Evolutionary conservation across 2,797 vertebrate genomes (phyloP), one percentile per base, ranked within the genome.

Genomic region (Sphenodon punctatus): DNA sequence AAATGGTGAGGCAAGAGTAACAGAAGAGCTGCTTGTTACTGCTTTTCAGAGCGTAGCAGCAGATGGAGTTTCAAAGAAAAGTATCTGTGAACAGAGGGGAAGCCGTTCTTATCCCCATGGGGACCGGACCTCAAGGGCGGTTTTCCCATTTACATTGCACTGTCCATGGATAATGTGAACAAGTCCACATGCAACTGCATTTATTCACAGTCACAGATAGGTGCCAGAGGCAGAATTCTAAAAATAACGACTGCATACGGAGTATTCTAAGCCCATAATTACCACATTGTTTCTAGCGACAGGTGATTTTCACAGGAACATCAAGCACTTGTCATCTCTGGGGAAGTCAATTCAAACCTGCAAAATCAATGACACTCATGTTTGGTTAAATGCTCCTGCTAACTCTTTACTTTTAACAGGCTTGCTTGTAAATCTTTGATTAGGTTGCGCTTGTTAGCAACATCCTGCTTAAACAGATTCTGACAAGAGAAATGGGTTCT

Each of bases 211-310:
- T n/a, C 38, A 23, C 38, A 49, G 78, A 22, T 36, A 69, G 85
- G 27, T 41, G 60, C 67, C 76, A 87, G 71, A 60, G 41, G 65
- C 77, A 84, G 66, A 75, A 14, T 53, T 66, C 60, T 75, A 67
- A 46, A 64, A 23, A 39, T 74, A 64, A 17, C 82, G 36, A 75
- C 12, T 80, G 67, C 78, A 84, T 38, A 32, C 71, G 89, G 84
- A 82, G 30, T 76, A 74, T 13, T 27, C 51, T 76, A 53, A 89
- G 80, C 43, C 70, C 87, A 73, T 69, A 80, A n/a, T 87, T 87
- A 86, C 0, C 9, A 69, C 72, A 70, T 43, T 81, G 67, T 83
- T 88, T 86, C 48, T 61, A 73, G 72, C 0, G 67, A 85, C 42
- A 88, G 61, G 23, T 19, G 55, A 78, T 19, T 65, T 75, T 63